Percentiles rank a stretch among this genome's conserved stretches.
These are phyloP conservation scores for Acleris sparsana DNA, from an alignment of 2,888 invertebrate genomes.

Conservation along the genomic window DNA sequence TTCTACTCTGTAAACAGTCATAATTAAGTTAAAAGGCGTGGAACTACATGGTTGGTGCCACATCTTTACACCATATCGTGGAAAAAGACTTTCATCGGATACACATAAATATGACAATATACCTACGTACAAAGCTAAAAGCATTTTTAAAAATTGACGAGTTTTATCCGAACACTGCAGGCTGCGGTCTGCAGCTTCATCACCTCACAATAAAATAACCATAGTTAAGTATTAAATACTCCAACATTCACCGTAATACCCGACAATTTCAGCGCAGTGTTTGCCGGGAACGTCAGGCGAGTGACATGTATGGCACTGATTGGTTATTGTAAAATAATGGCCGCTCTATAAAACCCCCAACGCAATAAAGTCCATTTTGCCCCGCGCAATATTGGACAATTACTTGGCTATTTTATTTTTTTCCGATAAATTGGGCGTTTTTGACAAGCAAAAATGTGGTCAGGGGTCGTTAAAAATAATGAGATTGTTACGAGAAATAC, in stretches of 20 bases:
- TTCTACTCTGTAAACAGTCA: no score
- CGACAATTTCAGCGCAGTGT: conserved; percentile 46
- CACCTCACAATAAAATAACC: conserved; percentile 20
- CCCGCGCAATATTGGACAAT: conserved; percentile 56
- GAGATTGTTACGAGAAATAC: conserved; percentile 52
- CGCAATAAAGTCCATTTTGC: conserved; percentile 34
- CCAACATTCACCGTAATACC: conserved; percentile 42
- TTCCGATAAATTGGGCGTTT: conserved; percentile 70
- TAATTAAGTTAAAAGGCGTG: no score
- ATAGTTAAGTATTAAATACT: conserved; percentile 40
- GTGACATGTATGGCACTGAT: conserved; percentile 75
- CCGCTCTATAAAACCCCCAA: conserved; percentile 51
- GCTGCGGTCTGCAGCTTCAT: no score
- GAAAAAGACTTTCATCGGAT: no score
- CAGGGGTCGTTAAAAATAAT: conserved; percentile 78
- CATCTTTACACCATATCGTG: no score
- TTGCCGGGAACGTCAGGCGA: conserved; percentile 65
- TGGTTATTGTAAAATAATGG: conserved; percentile 79
- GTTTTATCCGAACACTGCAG: neutral
- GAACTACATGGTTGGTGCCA: no score
- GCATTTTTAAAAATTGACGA: no score
- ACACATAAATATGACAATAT: no score
- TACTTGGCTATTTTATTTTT: conserved; percentile 58
- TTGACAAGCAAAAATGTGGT: conserved; percentile 62
- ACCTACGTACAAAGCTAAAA: no score